Evolutionary conservation across 2,113 vertebrate species (phyloP), one percentile per base, ranked within the genome.

Genomic region (Psittacara wagleri): DNA sequence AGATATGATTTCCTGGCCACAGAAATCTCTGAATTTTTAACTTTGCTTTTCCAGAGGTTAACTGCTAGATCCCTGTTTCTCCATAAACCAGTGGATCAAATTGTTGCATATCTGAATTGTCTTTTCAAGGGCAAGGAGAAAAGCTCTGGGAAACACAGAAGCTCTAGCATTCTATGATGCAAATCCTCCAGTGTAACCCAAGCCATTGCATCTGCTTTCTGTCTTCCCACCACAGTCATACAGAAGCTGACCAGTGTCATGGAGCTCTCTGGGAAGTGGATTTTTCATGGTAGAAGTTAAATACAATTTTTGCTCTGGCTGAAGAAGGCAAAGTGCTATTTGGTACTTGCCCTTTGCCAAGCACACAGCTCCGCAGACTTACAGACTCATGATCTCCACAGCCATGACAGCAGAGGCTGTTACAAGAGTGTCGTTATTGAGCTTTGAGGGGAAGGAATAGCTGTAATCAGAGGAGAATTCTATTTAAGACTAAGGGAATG

Each of bases 111-210:
- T 31, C 28, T 37, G 72, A 81, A 46, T 46, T 80, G n/a, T 39
- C 76, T 83, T 83, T 80, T 51, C 55, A 81, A 93, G 27, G 64
- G 76, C 46, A 86, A 74, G 74, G 57, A 37, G 72, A 74, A 62
- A n/a, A 28, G 12, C 43, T 72, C 33, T 68, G 66, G 66, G 54
- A 68, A 95, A 49, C 33, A 35, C n/a, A 59, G 39, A 44, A 67
- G 46, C 54, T 77, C 33, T 41, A 80, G 37, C 39, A 37, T 57
- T 57, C 68, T 25, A 1, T 43, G 64, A 20, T 20, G 41, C 39
- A 61, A 35, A 64, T 61, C 27, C 52, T 59, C 27, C 61, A 46
- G 15, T 24, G 25, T 67, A 31, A 84, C 55, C 28, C 59, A 79
- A 92, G 48, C 33, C 55, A 51, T 52, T 6, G 27, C 6, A 2